Conservation (phyloP, 2,888 invertebrate species). For the Drosophila tripunctata region DNA sequence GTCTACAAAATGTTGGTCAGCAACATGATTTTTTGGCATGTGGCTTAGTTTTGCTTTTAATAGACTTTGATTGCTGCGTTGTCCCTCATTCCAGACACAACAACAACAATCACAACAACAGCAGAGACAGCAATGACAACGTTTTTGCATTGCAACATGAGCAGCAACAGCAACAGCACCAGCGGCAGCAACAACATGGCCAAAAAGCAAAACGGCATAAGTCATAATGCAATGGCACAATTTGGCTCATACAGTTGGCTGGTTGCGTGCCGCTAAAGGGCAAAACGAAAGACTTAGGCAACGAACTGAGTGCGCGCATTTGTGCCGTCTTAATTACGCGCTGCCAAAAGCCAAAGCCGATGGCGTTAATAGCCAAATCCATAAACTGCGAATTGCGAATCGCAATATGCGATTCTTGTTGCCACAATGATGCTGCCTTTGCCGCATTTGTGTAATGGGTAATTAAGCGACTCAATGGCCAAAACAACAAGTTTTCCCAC, state of each 20-base stretch:
- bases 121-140: conserved; percentile 49
- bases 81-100: conserved; percentile 44
- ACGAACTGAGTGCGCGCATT: conserved; percentile 44
- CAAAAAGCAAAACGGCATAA: conserved; percentile 28
- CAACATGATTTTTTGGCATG: conserved; percentile 72
- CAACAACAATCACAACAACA: not conserved
- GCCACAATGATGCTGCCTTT: conserved; percentile 31
- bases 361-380: conserved; percentile 60
- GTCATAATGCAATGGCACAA: conserved; percentile 74
- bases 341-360: conserved; percentile 19
- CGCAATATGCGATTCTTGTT: conserved; percentile 58
- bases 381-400: conserved; percentile 46
- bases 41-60: conserved; percentile 77
- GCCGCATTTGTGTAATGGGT: conserved; percentile 76
- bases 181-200: conserved; percentile 19
- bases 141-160: conserved; percentile 76
- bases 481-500: conserved; percentile 71
- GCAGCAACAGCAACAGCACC: conserved; percentile 10
- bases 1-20: conserved; percentile 46
- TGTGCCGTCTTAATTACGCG: conserved; percentile 62
- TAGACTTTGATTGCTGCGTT: conserved; percentile 66
- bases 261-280: conserved; percentile 60
- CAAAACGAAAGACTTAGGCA: conserved; percentile 71
- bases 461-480: conserved; percentile 67
- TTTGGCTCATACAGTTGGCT: conserved; percentile 39